A percentile compares a stretch with the other conserved stretches of the same genome.
phyloP scores from a whole-genome alignment of 1,140 invertebrate genomes.

The Hypsibius dujardini region DNA sequence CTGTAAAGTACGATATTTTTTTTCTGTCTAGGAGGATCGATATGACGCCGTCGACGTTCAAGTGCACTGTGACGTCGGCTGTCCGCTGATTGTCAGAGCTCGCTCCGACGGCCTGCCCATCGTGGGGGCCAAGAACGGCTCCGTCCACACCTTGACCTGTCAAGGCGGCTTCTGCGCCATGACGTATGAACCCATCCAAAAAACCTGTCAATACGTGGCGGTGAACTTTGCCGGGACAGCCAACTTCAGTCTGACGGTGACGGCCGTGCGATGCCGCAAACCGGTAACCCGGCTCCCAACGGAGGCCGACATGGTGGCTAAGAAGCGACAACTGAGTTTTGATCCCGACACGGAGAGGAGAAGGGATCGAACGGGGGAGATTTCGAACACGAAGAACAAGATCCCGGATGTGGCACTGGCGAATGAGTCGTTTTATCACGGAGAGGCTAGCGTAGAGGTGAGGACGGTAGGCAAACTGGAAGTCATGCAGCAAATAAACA shows the following conservation, averaged over 20 bases:
- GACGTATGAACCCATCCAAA: background rate
- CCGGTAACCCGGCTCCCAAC: background rate
- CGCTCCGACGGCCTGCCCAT: constrained; percentile 1
- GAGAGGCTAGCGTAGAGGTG: no score
- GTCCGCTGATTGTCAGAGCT: background rate
- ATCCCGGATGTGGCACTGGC: no score
- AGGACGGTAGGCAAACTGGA: no score
- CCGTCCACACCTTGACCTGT: background rate
- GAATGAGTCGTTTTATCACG: no score
- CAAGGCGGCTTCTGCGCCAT: background rate
- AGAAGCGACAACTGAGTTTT: no score
- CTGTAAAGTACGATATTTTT: background rate
- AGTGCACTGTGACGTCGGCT: background rate
- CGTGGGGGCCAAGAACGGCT: background rate
- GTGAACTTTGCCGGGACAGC: background rate
- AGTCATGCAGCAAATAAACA: no score
- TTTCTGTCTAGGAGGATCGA: background rate
- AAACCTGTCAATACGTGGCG: background rate
- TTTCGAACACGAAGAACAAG: no score
- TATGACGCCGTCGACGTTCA: background rate
- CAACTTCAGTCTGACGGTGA: background rate
- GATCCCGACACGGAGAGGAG: no score
- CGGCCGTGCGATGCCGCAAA: background rate
- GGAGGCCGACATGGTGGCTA: background rate
- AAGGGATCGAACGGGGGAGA: no score